These are phyloP conservation scores for Pemphredon lugubris DNA, from an alignment of 2,888 invertebrate genomes.

Conservation along the genomic window DNA sequence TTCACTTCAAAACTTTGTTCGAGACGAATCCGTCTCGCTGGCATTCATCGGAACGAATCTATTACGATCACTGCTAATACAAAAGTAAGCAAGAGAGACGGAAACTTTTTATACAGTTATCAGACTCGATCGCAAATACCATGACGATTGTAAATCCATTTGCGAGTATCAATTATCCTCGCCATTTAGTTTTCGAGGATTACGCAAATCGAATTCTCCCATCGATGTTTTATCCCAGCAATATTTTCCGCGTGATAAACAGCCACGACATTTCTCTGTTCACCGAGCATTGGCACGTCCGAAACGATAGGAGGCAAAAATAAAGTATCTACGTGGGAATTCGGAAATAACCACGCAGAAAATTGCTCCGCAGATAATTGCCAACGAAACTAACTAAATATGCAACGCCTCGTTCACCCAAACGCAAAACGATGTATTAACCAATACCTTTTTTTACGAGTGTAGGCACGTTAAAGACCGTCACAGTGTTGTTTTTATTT, in stretches of 20 bases:
- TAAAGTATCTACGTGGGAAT: conserved; percentile 8
- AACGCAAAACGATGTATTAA: conserved; percentile 9
- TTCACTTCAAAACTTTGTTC: too few relatives aligned
- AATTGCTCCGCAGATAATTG: conserved; percentile 37
- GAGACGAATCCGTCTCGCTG: too few relatives aligned
- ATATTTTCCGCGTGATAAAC: conserved; percentile 45
- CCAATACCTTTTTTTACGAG: too few relatives aligned
- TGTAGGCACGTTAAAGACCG: too few relatives aligned
- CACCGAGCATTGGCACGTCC: background rate
- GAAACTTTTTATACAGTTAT: too few relatives aligned
- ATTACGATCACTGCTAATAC: too few relatives aligned
- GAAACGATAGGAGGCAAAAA: background rate
- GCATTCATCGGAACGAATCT: too few relatives aligned
- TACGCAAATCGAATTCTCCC: conserved; percentile 26
- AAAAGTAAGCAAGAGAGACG: too few relatives aligned
- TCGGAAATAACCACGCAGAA: conserved; percentile 28
- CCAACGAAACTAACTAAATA: conserved; percentile 10
- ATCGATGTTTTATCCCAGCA: conserved; percentile 37
- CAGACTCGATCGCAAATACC: background rate
- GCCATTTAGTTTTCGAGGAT: conserved; percentile 10
- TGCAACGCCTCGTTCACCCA: too few relatives aligned
- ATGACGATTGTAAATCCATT: background rate
- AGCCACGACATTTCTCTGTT: conserved; percentile 22
- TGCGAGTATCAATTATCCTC: conserved; percentile 22
- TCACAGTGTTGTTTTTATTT: too few relatives aligned